A percentile compares a stretch with the other conserved stretches of the same genome.
phyloP scores from a whole-genome alignment of 2,797 vertebrate genomes.

The Danionella dracula region DNA sequence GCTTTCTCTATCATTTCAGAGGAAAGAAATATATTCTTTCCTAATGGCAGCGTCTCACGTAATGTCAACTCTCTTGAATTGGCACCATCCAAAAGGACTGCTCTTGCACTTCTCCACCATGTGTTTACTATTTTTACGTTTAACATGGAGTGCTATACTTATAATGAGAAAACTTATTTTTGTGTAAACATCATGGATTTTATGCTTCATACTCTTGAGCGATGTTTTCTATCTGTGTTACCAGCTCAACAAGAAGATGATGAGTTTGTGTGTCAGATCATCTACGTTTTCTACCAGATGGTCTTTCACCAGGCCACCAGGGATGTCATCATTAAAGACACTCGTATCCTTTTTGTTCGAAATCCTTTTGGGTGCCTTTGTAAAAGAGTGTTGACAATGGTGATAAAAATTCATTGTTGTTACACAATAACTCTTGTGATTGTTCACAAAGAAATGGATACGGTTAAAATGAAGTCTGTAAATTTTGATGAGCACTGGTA shows the following conservation, averaged over 20 bases:
- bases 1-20: conserved; percentile 16
- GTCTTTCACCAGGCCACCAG: conserved; percentile 85
- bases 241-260: conserved; percentile 70
- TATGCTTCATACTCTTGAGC: not conserved
- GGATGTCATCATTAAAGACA: conserved; percentile 84
- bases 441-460: too few relatives aligned
- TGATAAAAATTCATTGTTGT: too few relatives aligned
- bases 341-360: conserved; percentile 73
- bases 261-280: conserved; percentile 85
- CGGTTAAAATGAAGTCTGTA: too few relatives aligned
- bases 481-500: too few relatives aligned
- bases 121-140: too few relatives aligned
- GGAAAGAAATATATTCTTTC: conserved; percentile 11
- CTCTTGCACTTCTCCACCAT: not conserved
- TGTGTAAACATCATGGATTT: not conserved
- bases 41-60: conserved; percentile 41
- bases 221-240: conserved; percentile 2
- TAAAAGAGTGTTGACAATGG: too few relatives aligned
- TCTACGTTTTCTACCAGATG: conserved; percentile 87
- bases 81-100: conserved; percentile 7
- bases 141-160: too few relatives aligned
- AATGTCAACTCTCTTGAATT: conserved; percentile 9
- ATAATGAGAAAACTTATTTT: too few relatives aligned
- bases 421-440: too few relatives aligned
- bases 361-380: not conserved